These are phyloP conservation scores for Latheticus oryzae DNA, from an alignment of 2,888 invertebrate genomes.

Conservation along the genomic window DNA sequence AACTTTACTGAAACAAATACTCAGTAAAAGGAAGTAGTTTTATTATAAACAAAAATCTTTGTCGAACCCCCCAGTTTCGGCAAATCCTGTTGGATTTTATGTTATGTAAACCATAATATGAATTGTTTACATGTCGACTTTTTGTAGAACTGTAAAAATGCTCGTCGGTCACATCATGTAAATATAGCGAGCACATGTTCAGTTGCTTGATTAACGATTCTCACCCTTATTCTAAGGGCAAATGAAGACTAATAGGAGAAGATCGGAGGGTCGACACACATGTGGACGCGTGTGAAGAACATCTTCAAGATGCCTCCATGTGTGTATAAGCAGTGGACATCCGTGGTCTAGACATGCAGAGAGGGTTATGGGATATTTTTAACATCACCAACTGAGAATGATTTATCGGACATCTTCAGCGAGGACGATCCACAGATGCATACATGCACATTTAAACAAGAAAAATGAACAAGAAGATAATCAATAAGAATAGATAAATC, in stretches of 20 bases:
- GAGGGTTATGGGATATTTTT: slow-evolving; percentile 61
- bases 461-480: slow-evolving; percentile 20
- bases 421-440: slow-evolving; percentile 19
- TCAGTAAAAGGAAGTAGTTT: slow-evolving; percentile 26
- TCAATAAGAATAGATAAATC: slow-evolving; percentile 16
- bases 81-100: slow-evolving; percentile 33
- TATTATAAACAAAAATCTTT: slow-evolving; percentile 30
- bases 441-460: neutral
- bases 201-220: slow-evolving; percentile 32
- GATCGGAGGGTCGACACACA: slow-evolving; percentile 55
- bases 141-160: slow-evolving; percentile 56
- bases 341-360: slow-evolving; percentile 50
- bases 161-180: slow-evolving; percentile 58
- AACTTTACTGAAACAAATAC: too few relatives aligned
- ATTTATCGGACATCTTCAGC: slow-evolving; percentile 50
- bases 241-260: slow-evolving; percentile 27
- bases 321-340: slow-evolving; percentile 58
- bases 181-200: slow-evolving; percentile 58
- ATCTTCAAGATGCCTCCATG: slow-evolving; percentile 57
- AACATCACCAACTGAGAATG: slow-evolving; percentile 50
- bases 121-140: slow-evolving; percentile 53
- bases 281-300: slow-evolving; percentile 63
- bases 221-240: slow-evolving; percentile 43
- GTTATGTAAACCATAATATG: slow-evolving; percentile 38
- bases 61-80: slow-evolving; percentile 32